A percentile compares a stretch with the other conserved stretches of the same genome.
phyloP scores from a whole-genome alignment of 2,888 invertebrate species.

The Mesodorylaimus sp. region DNA sequence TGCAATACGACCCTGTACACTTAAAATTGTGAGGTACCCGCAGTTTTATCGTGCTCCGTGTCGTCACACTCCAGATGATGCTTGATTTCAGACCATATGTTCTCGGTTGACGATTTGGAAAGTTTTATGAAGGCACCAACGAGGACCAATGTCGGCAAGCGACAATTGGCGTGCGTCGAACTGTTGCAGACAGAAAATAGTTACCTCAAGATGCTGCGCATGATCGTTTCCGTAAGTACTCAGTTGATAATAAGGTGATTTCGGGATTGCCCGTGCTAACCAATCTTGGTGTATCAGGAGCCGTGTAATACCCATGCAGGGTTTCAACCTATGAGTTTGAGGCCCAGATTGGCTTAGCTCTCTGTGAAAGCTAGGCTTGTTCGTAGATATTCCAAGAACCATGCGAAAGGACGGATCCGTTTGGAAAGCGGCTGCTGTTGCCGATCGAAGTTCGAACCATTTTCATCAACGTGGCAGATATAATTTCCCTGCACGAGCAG shows the following conservation, averaged over 20 bases:
- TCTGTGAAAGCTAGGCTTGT: too few species aligned
- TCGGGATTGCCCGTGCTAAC: too few species aligned
- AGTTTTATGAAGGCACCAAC: constrained; percentile 14
- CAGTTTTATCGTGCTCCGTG: too few species aligned
- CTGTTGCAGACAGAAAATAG: constrained; percentile 88
- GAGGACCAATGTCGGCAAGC: constrained; percentile 39
- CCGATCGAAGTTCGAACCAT: constrained; percentile 18
- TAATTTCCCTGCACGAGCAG: constrained; percentile 73
- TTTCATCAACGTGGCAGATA: constrained; percentile 45
- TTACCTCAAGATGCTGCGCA: constrained; percentile 81
- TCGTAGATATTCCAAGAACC: constrained; percentile 74
- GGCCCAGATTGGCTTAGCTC: too few species aligned
- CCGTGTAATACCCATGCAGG: too few species aligned
- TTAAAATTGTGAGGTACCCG: too few species aligned
- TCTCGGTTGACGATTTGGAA: constrained; percentile 17
- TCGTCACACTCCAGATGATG: too few species aligned
- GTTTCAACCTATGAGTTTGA: too few species aligned
- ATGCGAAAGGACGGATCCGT: constrained; percentile 64
- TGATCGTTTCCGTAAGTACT: constrained; percentile 56
- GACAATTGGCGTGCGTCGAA: constrained; percentile 70
- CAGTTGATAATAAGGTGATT: neutral
- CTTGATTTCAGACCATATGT: constrained; percentile 15
- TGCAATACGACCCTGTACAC: too few species aligned
- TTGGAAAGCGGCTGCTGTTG: constrained; percentile 35
- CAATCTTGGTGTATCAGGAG: too few species aligned